Base-by-base conservation (phyloP, 2,797 vertebrate genomes). In the Cossypha heuglini region DNA sequence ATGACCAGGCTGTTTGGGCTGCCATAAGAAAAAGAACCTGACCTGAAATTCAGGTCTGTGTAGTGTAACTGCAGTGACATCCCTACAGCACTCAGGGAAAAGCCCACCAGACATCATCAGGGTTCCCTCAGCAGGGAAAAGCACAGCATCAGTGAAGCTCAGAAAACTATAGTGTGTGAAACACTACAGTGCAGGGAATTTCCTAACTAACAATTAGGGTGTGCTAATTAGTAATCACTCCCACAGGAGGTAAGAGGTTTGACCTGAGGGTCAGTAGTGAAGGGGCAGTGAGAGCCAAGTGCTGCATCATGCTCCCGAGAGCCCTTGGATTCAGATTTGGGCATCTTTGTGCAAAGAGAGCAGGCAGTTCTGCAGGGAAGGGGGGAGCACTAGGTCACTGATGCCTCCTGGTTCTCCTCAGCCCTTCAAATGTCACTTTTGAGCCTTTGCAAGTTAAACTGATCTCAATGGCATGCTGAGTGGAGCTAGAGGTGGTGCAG, bases 101-200 rank as follows among this genome's bases (percentile, higher is more conserved):
- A 78, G 4, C 3, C 11, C 66, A 28, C 11, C 20, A 68, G 31
- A 25, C 12, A 46, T 59, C 1, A 0, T 16, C 2, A 8, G 2
- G 16, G 7, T 25, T 64, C 31, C 68, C 37, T 62, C 46, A 18
- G 45, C 46, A 85, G 51, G 10, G 14, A 69, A 26, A 69, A 83
- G 16, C 51, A 52, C 1, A 0, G 28, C 3, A 21, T 24, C 37
- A 16, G 43, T 10, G 45, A 43, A 48, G 51, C 38, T 38, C 26
- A 51, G 40, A 37, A 63, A 79, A 79, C 2, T 6, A 10, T 0
- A 40, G 33, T 12, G 16, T 2, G 2, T 25, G 61, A 43, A 76
- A 40, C 3, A 14, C 13, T 37, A 4, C 0, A 31, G 62, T 17
- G 54, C 13, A 37, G 4, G 31, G 42, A 48, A 46, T 35, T 81